Base-by-base conservation (phyloP, 2,113 vertebrate species). In the Potamarius usumacintae region DNA sequence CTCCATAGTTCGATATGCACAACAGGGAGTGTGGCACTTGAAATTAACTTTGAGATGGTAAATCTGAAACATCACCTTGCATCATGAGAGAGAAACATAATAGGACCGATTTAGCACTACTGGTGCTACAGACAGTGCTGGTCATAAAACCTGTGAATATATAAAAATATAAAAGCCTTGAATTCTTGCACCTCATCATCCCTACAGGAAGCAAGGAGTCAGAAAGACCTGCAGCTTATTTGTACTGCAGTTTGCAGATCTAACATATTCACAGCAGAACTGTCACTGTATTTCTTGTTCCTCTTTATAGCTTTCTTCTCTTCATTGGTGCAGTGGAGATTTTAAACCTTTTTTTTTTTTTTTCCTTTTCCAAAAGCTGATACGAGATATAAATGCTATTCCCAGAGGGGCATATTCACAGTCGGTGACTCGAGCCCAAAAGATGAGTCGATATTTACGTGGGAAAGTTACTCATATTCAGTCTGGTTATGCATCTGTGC, bases 161-260 rank as follows among this genome's bases (percentile, higher is more conserved):
- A 89, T 89, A 82, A 84, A 89, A 83, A 89, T 90, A 89, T 89
- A 82, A 84, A 89, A 83, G 83, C 65, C 85, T 74, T 84, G 85
- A 55, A 92, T 92, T 90, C 91, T 74, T 92, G 92, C 91, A 92
- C 93, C 92, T 93, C 92, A 93, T 94, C 78, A 91, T 93, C 92
- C 18, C 92, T 89, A 90, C 88, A 87, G 91, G 92, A 92, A 89
- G 86, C 91, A 89, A 92, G 84, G 88, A 91, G 93, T 87, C 89
- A 86, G 53, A 62, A 84, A 71, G 78, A 80, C 55, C 34, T 78
- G 82, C 82, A 53, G 86, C 72, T 89, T 74, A 78, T 87, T 80
- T 88, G 62, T 82, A 79, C 67, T 34, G 82, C 55, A 60, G 62
- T 83, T 84, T 85, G 58, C 88, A 86, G 86, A 86, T 89, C 88